Evolutionary conservation across 2,888 invertebrate species (phyloP), one percentile per base, ranked within the genome.

Genomic region (Eupithecia abbreviata): DNA sequence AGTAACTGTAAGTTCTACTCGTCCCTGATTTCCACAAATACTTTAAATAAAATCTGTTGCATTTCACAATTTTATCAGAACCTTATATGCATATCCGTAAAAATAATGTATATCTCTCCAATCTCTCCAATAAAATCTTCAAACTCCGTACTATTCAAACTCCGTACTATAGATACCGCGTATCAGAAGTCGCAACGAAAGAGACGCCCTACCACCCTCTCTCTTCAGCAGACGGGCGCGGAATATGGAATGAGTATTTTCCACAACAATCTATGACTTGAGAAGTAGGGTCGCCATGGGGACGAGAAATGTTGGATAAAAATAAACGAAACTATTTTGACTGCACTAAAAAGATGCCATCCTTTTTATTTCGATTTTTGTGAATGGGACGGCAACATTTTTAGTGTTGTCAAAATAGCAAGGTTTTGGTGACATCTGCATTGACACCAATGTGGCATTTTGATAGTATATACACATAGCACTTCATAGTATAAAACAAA

Each of bases 201-300:
- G 89, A 90, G 74, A 76, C 58, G 45, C 15, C 70, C 73, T 77
- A 77, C 47, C 41, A 10, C 83, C 79, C 74, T 89, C 88, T 85
- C 90, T 42, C 80, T 91, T 88, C 75, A 80, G 77, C 87, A 84
- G 81, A 92, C 91, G 90, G 87, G 90, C 73, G 77, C 83, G 80
- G 93, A 93, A 93, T 93, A 90, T 87, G 86, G 85, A 92, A 88
- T 85, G 89, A 87, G 88, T 81, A 85, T 91, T 92, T 91, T 91
- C 87, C 87, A 86, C 86, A 88, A 90, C 90, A 91, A 91, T 91
- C 91, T 90, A 92, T 90, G 90, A 87, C 86, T 85, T 85, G 84
- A 86, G 82, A 77, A 77, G 82, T 82, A 81, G 82, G 86, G 89
- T 82, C 85, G 67, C 85, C 47, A 83, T 73, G 79, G 2, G 0